These are phyloP conservation scores for Meloe dianella DNA, from an alignment of 2,888 invertebrate species.

Conservation along the genomic window DNA sequence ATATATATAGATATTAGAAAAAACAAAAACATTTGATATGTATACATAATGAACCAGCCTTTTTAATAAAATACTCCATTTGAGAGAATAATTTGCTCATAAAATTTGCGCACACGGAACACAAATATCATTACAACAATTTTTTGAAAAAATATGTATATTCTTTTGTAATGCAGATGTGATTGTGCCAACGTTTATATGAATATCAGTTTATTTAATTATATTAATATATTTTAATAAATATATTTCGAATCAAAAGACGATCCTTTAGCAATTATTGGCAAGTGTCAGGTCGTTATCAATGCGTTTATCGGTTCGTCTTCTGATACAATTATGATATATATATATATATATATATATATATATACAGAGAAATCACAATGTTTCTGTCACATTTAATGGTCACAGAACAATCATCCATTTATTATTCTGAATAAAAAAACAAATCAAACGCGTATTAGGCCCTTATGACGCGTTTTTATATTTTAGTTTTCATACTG, in stretches of 20 bases:
- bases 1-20: conserved; percentile 19
- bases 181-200: conserved; percentile 52
- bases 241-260: conserved; percentile 28
- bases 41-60: conserved; percentile 55
- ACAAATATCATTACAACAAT: conserved; percentile 54
- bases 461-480: conserved; percentile 49
- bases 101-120: conserved; percentile 52
- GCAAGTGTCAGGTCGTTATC: conserved; percentile 60
- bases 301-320: conserved; percentile 38
- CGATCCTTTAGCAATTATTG: conserved; percentile 36
- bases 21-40: conserved; percentile 54
- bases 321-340: conserved; percentile 43
- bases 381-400: conserved; percentile 34
- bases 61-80: conserved; percentile 49
- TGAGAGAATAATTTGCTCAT: conserved; percentile 46
- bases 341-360: no score
- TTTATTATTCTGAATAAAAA: conserved; percentile 14
- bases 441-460: conserved; percentile 41
- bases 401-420: conserved; percentile 30
- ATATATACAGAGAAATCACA: conserved; percentile 57
- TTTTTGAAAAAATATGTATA: conserved; percentile 55
- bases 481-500: conserved; percentile 12
- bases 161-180: conserved; percentile 47
- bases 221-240: conserved; percentile 12
- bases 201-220: no score